These are phyloP conservation scores for Venustaconcha ellipsiformis DNA, from an alignment of 1,140 invertebrate species.

Conservation along the genomic window DNA sequence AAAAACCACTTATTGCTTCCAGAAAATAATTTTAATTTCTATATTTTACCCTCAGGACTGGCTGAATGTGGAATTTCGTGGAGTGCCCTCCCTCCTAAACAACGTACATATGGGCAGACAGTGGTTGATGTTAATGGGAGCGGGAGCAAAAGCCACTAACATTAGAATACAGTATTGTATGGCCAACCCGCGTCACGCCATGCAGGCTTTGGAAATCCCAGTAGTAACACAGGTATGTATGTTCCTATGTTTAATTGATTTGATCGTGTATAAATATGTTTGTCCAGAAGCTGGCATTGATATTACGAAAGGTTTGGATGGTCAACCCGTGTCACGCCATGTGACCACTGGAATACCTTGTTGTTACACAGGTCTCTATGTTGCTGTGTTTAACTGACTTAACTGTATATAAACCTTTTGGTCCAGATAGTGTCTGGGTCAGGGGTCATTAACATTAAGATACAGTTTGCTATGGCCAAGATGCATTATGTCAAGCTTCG, in stretches of 20 bases:
- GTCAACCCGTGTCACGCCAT: too few relatives aligned
- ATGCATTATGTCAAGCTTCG: constrained; percentile 35
- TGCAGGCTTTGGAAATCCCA: constrained; percentile 42
- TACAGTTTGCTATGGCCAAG: constrained; percentile 1
- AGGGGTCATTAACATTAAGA: too few relatives aligned
- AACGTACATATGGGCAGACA: constrained; percentile 33
- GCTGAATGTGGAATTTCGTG: constrained; percentile 45
- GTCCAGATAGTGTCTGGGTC: too few relatives aligned
- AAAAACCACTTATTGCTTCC: background rate
- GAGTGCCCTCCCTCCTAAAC: constrained; percentile 26
- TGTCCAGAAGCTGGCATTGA: too few relatives aligned
- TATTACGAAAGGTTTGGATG: too few relatives aligned
- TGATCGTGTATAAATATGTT: too few relatives aligned
- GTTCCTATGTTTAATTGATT: background rate
- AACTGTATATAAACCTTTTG: too few relatives aligned
- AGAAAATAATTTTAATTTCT: background rate
- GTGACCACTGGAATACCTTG: too few relatives aligned
- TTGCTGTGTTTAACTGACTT: too few relatives aligned
- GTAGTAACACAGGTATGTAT: constrained; percentile 46
- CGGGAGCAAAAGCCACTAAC: constrained; percentile 29
- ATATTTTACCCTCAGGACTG: constrained; percentile 35
- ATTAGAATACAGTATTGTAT: constrained; percentile 54
- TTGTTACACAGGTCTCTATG: too few relatives aligned
- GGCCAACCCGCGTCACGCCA: constrained; percentile 41
- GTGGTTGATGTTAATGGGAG: constrained; percentile 55